These are phyloP conservation scores for Tachysurus fulvidraco DNA, from an alignment of 2,113 vertebrate species.

Conservation along the genomic window DNA sequence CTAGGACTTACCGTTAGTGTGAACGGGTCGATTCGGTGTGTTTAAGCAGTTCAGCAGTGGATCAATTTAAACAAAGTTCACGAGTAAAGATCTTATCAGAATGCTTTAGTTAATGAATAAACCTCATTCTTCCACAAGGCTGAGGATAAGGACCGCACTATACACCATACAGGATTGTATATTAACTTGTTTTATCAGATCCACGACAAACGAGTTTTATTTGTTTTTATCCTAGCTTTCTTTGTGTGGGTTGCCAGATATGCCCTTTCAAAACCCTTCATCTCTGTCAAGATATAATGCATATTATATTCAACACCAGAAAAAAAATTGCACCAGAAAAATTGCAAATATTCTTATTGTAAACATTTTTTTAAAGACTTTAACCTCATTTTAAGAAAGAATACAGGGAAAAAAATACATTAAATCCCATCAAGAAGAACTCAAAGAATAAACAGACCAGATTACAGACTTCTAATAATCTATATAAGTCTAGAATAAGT, in stretches of 20 bases:
- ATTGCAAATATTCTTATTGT: not conserved
- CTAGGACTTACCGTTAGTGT: not conserved
- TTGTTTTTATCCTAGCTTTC: not conserved
- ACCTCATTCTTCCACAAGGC: not conserved
- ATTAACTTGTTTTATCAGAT: not conserved
- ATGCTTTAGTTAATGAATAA: conserved; percentile 7
- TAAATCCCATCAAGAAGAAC: not conserved
- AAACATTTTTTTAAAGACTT: not conserved
- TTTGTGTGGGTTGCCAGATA: not conserved
- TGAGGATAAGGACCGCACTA: not conserved
- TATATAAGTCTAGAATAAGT: not conserved
- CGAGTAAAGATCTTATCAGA: not conserved
- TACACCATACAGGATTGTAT: not conserved
- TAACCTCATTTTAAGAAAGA: not conserved
- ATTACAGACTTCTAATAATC: not conserved
- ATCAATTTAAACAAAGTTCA: not conserved
- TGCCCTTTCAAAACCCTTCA: not conserved
- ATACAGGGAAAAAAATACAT: not conserved
- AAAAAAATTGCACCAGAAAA: not conserved
- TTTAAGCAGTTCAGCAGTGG: not conserved
- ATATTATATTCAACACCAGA: not conserved
- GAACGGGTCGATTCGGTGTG: too few relatives aligned
- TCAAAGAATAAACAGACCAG: not conserved
- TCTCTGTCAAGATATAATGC: not conserved
- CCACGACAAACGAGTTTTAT: not conserved